These are phyloP conservation scores for Drosophila teissieri DNA, from an alignment of 1,140 invertebrate genomes.

Conservation along the genomic window DNA sequence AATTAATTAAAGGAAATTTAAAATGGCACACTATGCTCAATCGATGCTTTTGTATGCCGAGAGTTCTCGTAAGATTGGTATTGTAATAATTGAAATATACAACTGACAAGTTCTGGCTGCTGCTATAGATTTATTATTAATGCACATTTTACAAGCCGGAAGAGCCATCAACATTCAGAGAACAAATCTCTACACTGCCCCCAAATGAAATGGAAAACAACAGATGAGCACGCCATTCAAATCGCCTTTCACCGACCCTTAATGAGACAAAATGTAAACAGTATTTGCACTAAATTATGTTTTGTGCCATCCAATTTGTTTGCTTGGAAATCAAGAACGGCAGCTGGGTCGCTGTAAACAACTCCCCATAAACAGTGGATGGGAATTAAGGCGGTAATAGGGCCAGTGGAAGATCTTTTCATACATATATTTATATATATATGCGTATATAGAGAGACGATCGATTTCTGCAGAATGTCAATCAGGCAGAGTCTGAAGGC, in stretches of 20 bases:
- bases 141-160: conserved; percentile 11
- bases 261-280: conserved; percentile 39
- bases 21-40: not conserved
- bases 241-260: conserved; percentile 7
- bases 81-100: not conserved
- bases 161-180: not conserved
- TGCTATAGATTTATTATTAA: too few relatives aligned
- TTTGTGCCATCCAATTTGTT: conserved; percentile 22
- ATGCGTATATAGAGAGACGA: conserved; percentile 4
- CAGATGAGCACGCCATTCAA: conserved; percentile 29
- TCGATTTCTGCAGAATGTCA: conserved; percentile 63
- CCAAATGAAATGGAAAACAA: conserved; percentile 15
- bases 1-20: not conserved
- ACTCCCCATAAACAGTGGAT: conserved; percentile 39
- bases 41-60: too few relatives aligned
- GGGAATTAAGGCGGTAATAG: not conserved
- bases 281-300: conserved; percentile 42
- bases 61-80: too few relatives aligned
- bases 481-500: conserved; percentile 40
- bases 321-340: conserved; percentile 21
- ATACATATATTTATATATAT: not conserved
- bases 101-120: too few relatives aligned
- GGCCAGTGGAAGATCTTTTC: conserved; percentile 59
- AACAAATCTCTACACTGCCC: not conserved
- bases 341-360: conserved; percentile 57